Percentiles rank a stretch among this genome's conserved stretches.
phyloP scores from a whole-genome alignment of 2,888 invertebrate genomes.

The Tetragonisca angustula region DNA sequence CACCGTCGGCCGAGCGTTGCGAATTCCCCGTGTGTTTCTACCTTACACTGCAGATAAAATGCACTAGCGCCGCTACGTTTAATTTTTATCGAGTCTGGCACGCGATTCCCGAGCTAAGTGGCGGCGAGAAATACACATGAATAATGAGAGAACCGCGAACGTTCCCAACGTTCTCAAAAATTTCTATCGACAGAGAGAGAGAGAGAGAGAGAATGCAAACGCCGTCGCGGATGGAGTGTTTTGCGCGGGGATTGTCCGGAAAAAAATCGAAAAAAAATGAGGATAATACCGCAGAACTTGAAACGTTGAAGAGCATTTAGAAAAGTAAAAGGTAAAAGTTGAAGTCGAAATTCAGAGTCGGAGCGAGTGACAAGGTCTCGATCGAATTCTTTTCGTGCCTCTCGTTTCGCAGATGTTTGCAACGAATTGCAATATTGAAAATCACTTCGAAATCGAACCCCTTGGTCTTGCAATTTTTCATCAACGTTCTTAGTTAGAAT shows the following conservation, averaged over 20 bases:
- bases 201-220: neutral
- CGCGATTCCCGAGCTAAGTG: conserved; percentile 22
- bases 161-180: conserved; percentile 7
- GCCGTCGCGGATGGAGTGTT: neutral
- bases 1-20: neutral
- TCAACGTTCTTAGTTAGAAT: no score
- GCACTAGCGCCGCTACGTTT: conserved; percentile 2
- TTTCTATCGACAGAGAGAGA: neutral
- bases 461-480: no score
- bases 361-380: neutral
- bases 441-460: no score
- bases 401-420: no score
- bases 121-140: conserved; percentile 26
- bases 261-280: neutral
- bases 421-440: no score
- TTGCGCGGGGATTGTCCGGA: neutral
- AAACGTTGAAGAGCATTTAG: neutral
- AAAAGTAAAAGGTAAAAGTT: neutral
- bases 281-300: neutral
- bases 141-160: conserved; percentile 30
- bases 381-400: neutral
- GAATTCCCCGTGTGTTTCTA: conserved; percentile 8
- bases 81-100: conserved; percentile 33
- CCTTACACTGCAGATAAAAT: conserved; percentile 18
- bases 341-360: neutral